These are phyloP conservation scores for Leptothorax acervorum DNA, from an alignment of 2,888 invertebrate genomes.

Conservation along the genomic window DNA sequence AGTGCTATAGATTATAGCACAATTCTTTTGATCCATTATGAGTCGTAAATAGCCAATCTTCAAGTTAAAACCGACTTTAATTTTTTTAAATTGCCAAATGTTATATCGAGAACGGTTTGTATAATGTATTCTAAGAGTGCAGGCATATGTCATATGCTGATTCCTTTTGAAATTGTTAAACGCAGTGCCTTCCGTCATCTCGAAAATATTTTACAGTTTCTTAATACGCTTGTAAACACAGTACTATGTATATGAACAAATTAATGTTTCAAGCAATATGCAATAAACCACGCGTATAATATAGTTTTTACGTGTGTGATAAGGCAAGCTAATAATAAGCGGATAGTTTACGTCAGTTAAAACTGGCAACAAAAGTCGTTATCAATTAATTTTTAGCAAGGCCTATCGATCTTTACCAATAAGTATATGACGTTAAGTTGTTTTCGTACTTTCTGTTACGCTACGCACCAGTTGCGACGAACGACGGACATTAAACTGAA, in stretches of 20 bases:
- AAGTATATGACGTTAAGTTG: conserved; percentile 44
- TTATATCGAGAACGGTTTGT: neutral
- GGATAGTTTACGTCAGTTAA: neutral
- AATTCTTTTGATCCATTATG: conserved; percentile 2
- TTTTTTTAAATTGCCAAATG: conserved; percentile 2
- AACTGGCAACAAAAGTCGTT: conserved; percentile 33
- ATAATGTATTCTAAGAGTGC: neutral
- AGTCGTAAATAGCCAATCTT: conserved; percentile 24
- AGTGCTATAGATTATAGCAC: conserved; percentile 2
- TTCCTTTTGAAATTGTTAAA: neutral
- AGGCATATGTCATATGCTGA: neutral
- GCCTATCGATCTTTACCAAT: conserved; percentile 55
- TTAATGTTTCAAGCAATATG: conserved; percentile 9
- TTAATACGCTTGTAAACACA: neutral
- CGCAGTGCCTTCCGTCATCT: neutral
- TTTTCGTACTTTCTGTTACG: neutral
- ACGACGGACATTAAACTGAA: neutral
- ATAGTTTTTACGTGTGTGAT: neutral
- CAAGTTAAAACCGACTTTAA: conserved; percentile 1
- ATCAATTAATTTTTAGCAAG: conserved; percentile 44
- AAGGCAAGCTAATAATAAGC: neutral
- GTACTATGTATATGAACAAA: neutral
- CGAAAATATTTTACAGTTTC: neutral
- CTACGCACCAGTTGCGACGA: neutral
- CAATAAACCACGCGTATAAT: neutral